Evolutionary conservation across 1,140 invertebrate species (phyloP).

Genomic region (Trichogramma pretiosum): DNA sequence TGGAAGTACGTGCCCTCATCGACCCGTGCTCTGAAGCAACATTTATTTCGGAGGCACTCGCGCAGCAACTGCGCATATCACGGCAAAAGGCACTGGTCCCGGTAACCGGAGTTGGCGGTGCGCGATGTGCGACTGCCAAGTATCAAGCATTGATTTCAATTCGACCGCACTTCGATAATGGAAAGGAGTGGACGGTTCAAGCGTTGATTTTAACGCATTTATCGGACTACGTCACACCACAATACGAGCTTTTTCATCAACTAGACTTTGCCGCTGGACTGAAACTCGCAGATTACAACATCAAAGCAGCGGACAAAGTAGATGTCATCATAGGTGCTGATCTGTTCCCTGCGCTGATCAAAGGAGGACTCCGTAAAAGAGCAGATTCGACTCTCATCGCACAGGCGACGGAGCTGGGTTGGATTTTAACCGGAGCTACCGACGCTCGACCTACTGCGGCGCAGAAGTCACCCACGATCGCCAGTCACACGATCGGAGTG

Average conservation of each 20-base stretch:
- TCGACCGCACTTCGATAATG: background rate
- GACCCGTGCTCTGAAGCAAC: background rate
- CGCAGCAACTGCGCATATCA: background rate
- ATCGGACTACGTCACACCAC: background rate
- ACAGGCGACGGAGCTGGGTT: constrained; percentile 23
- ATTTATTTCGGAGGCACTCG: background rate
- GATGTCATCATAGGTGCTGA: constrained; percentile 15
- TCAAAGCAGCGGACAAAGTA: background rate
- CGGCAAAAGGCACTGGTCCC: background rate
- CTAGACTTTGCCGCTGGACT: too few relatives aligned
- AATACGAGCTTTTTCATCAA: constrained; percentile 1
- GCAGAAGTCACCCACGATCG: background rate
- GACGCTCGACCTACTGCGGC: background rate
- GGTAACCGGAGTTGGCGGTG: background rate
- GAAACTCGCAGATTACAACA: constrained; percentile 9
- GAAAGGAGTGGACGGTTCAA: background rate
- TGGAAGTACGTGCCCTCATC: background rate
- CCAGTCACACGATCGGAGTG: background rate
- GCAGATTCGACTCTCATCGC: constrained; percentile 1
- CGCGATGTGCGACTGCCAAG: background rate
- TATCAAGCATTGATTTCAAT: background rate
- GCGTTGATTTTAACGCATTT: too few relatives aligned
- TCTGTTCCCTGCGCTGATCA: constrained; percentile 7
- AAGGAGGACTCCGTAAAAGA: background rate
- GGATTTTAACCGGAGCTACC: constrained; percentile 22